Conservation (phyloP, 2,113 vertebrate genomes). For the Chlorodrepanis virens region DNA sequence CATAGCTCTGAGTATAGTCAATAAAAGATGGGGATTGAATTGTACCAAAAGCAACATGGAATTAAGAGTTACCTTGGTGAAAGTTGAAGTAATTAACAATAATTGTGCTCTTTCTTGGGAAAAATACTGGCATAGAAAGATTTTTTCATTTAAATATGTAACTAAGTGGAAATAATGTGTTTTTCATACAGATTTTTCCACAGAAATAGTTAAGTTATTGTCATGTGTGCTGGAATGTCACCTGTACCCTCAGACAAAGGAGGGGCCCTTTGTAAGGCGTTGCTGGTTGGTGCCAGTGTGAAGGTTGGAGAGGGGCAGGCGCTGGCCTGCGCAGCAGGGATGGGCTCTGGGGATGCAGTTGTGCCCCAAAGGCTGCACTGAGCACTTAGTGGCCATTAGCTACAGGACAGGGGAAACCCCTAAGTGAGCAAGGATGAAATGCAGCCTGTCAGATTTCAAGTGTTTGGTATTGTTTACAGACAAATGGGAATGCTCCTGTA, state of each 20-base stretch:
- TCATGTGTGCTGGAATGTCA: background rate
- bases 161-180: background rate
- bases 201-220: background rate
- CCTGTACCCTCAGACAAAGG: no score
- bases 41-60: background rate
- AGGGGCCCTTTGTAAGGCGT: background rate
- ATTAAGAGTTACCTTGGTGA: background rate
- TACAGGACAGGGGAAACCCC: background rate
- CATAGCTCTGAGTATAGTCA: background rate
- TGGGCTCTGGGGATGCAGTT: background rate
- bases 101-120: background rate
- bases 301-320: background rate
- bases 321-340: background rate
- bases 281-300: background rate
- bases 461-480: conserved; percentile 13
- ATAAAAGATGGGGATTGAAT: background rate
- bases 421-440: background rate
- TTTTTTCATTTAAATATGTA: background rate
- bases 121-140: background rate
- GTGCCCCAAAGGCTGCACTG: background rate
- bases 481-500: background rate
- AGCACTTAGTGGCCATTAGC: background rate
- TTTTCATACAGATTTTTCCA: background rate
- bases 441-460: background rate
- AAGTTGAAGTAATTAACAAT: background rate